Evolutionary conservation across 2,888 invertebrate species (phyloP).

Genomic region (Xanthorhoe designata): DNA sequence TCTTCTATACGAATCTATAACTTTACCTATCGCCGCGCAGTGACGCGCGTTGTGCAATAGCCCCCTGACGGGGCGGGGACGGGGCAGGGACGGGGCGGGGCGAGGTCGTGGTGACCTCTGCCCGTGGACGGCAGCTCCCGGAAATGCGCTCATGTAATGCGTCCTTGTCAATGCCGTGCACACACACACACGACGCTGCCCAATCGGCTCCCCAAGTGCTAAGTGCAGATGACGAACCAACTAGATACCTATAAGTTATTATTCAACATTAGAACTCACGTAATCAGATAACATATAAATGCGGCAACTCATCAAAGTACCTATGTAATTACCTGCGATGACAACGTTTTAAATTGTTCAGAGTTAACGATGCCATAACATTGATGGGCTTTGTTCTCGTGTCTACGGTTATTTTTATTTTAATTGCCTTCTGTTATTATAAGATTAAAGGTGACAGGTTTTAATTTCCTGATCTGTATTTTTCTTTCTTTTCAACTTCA

Average conservation of each 20-base stretch:
- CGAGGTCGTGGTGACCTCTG: constrained; percentile 2
- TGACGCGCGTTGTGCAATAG: constrained; percentile 2
- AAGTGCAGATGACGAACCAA: background rate
- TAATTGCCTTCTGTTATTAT: background rate
- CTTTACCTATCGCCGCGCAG: background rate
- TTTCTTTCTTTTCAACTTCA: background rate
- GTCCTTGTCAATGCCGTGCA: constrained; percentile 28
- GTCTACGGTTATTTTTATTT: background rate
- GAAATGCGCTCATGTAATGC: constrained; percentile 17
- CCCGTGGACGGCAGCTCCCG: background rate
- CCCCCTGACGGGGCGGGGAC: constrained; percentile 1
- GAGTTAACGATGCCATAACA: background rate
- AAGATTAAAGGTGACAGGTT: background rate
- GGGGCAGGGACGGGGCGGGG: background rate
- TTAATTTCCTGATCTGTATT: background rate
- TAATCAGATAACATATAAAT: background rate
- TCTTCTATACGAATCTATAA: constrained; percentile 13
- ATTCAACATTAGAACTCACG: background rate
- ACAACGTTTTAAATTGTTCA: background rate
- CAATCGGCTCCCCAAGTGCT: background rate
- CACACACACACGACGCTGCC: background rate
- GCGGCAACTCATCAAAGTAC: background rate
- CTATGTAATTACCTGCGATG: background rate
- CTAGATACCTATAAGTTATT: background rate
- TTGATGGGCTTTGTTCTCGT: background rate